These are phyloP conservation scores for Coenonympha arcania DNA, from an alignment of 2,888 invertebrate species.

Conservation along the genomic window DNA sequence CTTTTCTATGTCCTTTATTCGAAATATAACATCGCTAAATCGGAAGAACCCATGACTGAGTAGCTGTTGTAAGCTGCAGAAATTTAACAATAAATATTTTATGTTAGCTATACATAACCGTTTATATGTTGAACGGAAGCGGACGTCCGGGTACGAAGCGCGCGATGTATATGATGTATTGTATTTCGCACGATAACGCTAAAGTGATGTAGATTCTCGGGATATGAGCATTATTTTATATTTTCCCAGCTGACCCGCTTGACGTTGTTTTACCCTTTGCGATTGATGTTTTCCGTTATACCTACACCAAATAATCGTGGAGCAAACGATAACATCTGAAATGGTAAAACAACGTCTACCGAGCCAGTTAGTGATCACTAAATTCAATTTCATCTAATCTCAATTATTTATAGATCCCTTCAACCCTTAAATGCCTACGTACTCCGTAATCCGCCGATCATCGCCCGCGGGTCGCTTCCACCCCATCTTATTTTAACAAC, in stretches of 20 bases:
- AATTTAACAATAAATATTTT: constrained; percentile 12
- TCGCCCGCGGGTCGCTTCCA: constrained; percentile 20
- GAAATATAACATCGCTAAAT: not conserved
- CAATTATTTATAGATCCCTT: not conserved
- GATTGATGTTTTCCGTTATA: no score
- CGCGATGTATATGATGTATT: constrained; percentile 62
- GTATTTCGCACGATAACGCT: constrained; percentile 57
- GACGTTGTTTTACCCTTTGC: no score
- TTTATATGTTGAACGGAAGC: constrained; percentile 28
- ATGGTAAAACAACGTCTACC: no score
- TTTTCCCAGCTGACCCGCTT: no score
- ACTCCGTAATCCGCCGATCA: constrained; percentile 17
- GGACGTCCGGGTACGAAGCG: constrained; percentile 41
- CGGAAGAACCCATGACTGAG: not conserved
- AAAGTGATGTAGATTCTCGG: constrained; percentile 10
- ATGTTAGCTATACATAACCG: constrained; percentile 21
- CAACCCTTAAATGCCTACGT: constrained; percentile 17
- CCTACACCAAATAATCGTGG: no score
- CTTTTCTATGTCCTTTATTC: not conserved
- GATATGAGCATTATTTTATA: not conserved
- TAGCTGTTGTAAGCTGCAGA: constrained; percentile 2
- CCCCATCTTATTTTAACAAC: constrained; percentile 27
- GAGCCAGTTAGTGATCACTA: no score
- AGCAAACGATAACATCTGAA: no score
- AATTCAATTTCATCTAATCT: constrained; percentile 5